Conservation (phyloP, 2,797 vertebrate species). For the Zenarchopterus dispar region DNA sequence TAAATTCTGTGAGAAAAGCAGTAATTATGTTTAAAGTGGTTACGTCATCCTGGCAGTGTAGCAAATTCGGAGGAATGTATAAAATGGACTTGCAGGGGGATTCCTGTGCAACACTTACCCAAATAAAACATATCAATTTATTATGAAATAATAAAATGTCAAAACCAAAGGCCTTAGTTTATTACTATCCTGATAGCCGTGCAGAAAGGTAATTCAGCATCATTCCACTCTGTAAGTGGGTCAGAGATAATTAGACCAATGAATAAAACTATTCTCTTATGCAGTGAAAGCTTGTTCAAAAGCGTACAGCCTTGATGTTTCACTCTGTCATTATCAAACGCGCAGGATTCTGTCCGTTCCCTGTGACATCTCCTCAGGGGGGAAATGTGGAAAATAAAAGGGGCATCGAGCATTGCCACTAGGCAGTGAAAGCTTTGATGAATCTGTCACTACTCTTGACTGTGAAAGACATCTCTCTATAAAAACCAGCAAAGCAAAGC, state of each 20-base stretch:
- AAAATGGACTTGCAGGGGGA: neutral
- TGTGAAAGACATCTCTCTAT: neutral
- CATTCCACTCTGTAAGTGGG: conserved; percentile 9
- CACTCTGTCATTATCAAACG: neutral
- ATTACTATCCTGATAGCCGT: conserved; percentile 10
- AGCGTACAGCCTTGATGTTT: conserved; percentile 18
- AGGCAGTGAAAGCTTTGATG: conserved; percentile 12
- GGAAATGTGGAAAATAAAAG: conserved; percentile 5
- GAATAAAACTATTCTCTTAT: conserved; percentile 11
- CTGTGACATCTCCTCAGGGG: conserved; percentile 6
- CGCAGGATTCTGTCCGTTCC: neutral
- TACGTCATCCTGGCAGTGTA: no score
- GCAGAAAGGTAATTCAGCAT: conserved; percentile 11
- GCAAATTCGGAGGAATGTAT: conserved; percentile 1
- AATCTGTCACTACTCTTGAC: conserved; percentile 4
- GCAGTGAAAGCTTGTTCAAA: conserved; percentile 21
- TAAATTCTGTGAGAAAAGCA: no score
- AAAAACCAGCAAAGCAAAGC: no score
- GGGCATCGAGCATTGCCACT: neutral
- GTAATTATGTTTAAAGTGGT: no score
- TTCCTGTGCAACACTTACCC: neutral
- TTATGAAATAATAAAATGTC: conserved; percentile 24
- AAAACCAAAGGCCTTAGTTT: conserved; percentile 18
- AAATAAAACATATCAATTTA: neutral
- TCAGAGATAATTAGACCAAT: conserved; percentile 37